Base-by-base conservation (phyloP, 2,888 invertebrate genomes). In the Sesamia inferens region DNA sequence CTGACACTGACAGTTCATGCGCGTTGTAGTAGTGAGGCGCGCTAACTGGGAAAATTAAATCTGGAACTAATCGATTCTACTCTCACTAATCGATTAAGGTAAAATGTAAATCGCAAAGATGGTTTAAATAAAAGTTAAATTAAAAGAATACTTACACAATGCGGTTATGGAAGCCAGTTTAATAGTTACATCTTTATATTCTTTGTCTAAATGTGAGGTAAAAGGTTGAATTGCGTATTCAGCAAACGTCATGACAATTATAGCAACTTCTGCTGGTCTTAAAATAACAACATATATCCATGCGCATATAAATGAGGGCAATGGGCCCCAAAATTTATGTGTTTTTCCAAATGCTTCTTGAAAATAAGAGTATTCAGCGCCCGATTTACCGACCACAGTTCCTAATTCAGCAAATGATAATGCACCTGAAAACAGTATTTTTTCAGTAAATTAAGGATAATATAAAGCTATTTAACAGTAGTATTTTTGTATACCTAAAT, bases 311-410 rank as follows among this genome's bases (percentile, higher is more conserved):
- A 98, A 98, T 0, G 98, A 97, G 0, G 98, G 98, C 42, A 98
- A 89, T 19, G 97, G 97, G 10, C 98, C 98, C 96, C 97, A 97
- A 92, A 97, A 98, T 83, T 93, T 96, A 88, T 98, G 98, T 62
- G 96, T 92, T 7, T 97, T 97, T 14, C 97, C 96, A 91, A 98
- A 98, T 0, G 98, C 97, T 90, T 97, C 97, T 90, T 97, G 96
- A 88, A 98, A 97, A 90, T 98, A 98, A 2, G 98, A 97, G 90
- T 98, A 98, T 92, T 98, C 98, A 2, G 98, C 98, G 4, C 98
- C 98, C 1, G 98, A 98, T 88, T 97, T 96, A 1, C 97, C 97
- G 7, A 98, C 97, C 1, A 98, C 97, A 0, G 98, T 98, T 48
- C 98, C 98, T 69, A 98, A 94, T 94, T 98, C 98, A 54, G 98